Evolutionary conservation across 2,113 vertebrate genomes (phyloP).

Genomic region (Lophius piscatorius): DNA sequence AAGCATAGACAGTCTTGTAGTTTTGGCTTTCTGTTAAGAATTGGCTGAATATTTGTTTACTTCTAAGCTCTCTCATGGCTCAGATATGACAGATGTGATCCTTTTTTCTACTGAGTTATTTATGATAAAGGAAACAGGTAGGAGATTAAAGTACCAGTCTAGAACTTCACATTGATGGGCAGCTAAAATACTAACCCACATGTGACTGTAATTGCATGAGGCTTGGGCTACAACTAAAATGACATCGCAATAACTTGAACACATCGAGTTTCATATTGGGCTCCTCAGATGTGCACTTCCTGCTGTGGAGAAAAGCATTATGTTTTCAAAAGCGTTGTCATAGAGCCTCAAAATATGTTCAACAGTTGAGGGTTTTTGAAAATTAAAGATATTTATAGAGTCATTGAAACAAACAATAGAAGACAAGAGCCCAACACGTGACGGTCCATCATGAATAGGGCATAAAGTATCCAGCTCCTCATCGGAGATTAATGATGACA

Average conservation of each 20-base stretch:
- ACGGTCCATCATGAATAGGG: too few relatives aligned
- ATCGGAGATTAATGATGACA: too few relatives aligned
- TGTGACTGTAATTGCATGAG: background rate
- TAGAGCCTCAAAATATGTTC: too few relatives aligned
- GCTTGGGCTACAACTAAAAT: background rate
- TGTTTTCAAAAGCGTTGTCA: slow-evolving; percentile 13
- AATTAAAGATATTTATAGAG: too few relatives aligned
- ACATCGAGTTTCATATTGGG: too few relatives aligned
- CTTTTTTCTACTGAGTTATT: slow-evolving; percentile 2
- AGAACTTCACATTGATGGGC: background rate
- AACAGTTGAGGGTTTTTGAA: too few relatives aligned
- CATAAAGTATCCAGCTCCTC: too few relatives aligned
- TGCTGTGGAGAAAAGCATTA: slow-evolving; percentile 14
- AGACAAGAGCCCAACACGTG: too few relatives aligned
- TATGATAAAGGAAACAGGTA: slow-evolving; percentile 4
- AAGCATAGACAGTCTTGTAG: slow-evolving; percentile 20
- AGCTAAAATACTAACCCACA: slow-evolving; percentile 7
- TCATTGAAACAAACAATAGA: too few relatives aligned
- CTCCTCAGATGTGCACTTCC: too few relatives aligned
- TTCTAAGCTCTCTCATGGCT: slow-evolving; percentile 17
- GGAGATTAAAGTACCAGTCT: background rate
- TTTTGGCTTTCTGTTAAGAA: slow-evolving; percentile 40
- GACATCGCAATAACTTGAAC: too few relatives aligned
- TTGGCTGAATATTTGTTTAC: slow-evolving; percentile 47
- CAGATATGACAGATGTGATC: slow-evolving; percentile 26